Percentiles rank a stretch among this genome's conserved stretches.
These are phyloP conservation scores for Dicrurus megarhynchus DNA, from an alignment of 2,113 vertebrate species.

Conservation along the genomic window DNA sequence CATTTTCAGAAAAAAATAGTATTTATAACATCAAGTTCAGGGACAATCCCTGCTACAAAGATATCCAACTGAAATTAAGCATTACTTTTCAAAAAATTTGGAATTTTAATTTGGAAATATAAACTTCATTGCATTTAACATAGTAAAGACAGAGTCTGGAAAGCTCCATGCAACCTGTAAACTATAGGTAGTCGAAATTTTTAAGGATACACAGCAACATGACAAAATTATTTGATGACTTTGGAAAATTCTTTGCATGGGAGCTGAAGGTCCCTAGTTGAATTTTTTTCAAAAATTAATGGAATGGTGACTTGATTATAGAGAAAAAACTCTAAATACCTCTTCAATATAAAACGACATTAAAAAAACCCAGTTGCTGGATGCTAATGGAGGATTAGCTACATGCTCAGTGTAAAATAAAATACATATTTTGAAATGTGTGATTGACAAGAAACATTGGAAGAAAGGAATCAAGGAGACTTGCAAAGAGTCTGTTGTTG, in stretches of 20 bases:
- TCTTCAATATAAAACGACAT: background rate
- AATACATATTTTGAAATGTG: background rate
- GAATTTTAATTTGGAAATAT: background rate
- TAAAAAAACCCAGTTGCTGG: background rate
- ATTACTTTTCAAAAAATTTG: background rate
- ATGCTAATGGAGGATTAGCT: background rate
- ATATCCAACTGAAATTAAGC: background rate
- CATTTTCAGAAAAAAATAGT: background rate
- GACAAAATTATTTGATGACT: background rate
- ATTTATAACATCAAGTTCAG: background rate
- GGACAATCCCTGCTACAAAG: background rate
- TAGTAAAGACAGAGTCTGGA: background rate
- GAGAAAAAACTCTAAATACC: background rate
- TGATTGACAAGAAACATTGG: background rate
- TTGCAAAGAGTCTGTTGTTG: background rate
- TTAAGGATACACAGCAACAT: background rate
- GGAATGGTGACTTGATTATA: background rate
- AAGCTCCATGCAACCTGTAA: background rate
- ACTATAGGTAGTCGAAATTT: background rate
- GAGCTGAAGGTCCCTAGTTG: background rate
- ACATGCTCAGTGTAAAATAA: background rate
- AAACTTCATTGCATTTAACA: background rate
- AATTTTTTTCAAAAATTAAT: background rate
- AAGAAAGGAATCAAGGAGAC: background rate
- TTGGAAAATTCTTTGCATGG: background rate